Evolutionary conservation across 1,140 invertebrate species (phyloP), one percentile per base, ranked within the genome.

Genomic region (Drosophila albomicans): DNA sequence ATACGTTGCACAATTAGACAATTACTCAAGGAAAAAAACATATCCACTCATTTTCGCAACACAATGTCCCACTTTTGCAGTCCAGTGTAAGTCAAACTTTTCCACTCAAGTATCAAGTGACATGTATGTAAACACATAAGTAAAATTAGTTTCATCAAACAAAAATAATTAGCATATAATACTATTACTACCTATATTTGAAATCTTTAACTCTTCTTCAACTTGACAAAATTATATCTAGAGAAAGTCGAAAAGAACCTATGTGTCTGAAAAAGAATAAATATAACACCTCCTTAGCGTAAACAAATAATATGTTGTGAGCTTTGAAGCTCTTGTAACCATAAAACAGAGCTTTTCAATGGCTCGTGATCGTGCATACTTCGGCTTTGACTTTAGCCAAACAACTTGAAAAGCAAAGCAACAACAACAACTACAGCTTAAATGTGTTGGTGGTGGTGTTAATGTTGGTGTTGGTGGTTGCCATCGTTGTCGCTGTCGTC

Each of bases 371-470:
- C 61, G 46, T 20, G 46, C 46, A 35, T 30, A 35, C 71, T 74
- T 46, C 13, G 38, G 15, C 16, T 58, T 57, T 5, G 58, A 32
- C 54, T 49, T 16, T 10, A 56, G 38, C n/a, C 30, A 66, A 30
- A 30, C 46, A 74, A 62, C 35, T 48, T 54, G n/a, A 74, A 30
- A 35, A 25, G 35, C 13, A 58, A 49, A 65, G 35, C 58, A 69
- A 52, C 45, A 64, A 64, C 66, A 62, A 38, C 52, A 46, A 32
- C 35, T 3, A 0, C 45, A 59, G 45, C 62, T 72, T 66, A 41
- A 56, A 43, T 46, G 15, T 64, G 67, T 57, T 77, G 51, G 30
- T 84, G 82, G 38, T 84, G 20, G 20, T 4, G 20, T 25, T 25
- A 25, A 25, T 25, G 20, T 25, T 25, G 20, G 20, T 25, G 20